Evolutionary conservation across 2,888 invertebrate species (phyloP), one percentile per base, ranked within the genome.

Genomic region (Cyclophora punctaria): DNA sequence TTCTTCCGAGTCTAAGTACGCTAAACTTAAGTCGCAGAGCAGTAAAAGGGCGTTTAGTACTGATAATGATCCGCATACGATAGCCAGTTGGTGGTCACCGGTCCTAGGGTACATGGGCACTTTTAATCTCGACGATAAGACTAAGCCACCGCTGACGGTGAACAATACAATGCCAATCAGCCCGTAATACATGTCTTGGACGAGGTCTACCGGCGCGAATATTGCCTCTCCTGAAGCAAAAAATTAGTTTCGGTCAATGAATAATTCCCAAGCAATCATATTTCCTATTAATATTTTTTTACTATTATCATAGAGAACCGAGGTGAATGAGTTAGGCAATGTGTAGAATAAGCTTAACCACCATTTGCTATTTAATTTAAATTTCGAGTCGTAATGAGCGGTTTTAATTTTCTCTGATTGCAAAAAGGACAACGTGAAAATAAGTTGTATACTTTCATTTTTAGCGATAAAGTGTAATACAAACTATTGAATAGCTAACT

Each of bases 111-210:
- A 73, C 2, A 53, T 4, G 4, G 73, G 56, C 6, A 62, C 64
- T 49, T 61, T 70, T 4, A 71, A 50, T 49, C 86, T 71, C 34
- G 74, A 66, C 0, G 77, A 63, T 7, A 86, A 60, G 7, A 83
- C 60, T 53, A 84, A 52, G 4, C 81, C 80, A 2, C 86, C 87
- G 60, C 80, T 73, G 33, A 76, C 64, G 5, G 77, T 62, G 65
- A 83, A 86, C 54, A 88, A 62, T 3, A 59, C 71, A 34, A 79
- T 67, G 41, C 87, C 87, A 40, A 86, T 60, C 44, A 83, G 70
- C 37, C 83, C 82, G 65, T 75, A 87, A 72, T 75, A 86, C 73
- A 87, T 83, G 63, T 88, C 87, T 68, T 87, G 87, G 35, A 87
- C 80, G 52, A 88, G 77, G 60, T 88, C 87, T 68, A 88, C 64